Evolutionary conservation across 1,140 invertebrate species (phyloP), one percentile per base, ranked within the genome.

Genomic region (Eumaeus atala): DNA sequence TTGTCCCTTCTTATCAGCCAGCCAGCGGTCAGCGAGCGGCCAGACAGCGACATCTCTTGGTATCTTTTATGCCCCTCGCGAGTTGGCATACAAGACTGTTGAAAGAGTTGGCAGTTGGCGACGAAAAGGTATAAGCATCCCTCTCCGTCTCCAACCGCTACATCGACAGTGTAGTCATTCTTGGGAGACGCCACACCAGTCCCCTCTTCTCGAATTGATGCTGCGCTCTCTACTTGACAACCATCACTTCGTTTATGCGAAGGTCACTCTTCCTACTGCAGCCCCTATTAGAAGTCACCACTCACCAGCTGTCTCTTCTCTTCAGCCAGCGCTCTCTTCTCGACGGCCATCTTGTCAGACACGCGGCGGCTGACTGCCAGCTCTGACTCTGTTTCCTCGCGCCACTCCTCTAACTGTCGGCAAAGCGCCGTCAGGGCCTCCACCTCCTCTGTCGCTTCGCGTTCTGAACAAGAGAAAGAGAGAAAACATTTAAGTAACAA

Each of bases 201-300:
- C 87, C 69, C 17, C 87, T 69, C 64, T 90, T 90, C 59, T 90
- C 87, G 35, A n/a, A n/a, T n/a, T 86, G 79, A 9, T 83, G 79
- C n/a, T 89, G 61, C 18, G 75, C 67, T 17, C 66, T 62, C 57
- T 90, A 89, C 56, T 91, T 89, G 34, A 74, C 73, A 12, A 74
- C 71, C 63, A 89, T 88, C 70, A 90, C 90, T 60, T 90, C 89
- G 0, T 88, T 86, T 60, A 90, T 83, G 17, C 90, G 77, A 57
- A 90, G 87, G 86, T 89, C 89, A 90, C 16, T 70, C 54, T 18
- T 87, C 78, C 60, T 90, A 74, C 69, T 90, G 89, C 3, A 28
- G 21, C 21, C 2, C 6, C 21, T 28, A 6, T 28, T 28, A 28
- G 21, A n/a, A n/a, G n/a, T n/a, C n/a, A n/a, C 9, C 44, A 42